Evolutionary conservation across 2,888 invertebrate genomes (phyloP), one percentile per base, ranked within the genome.

Genomic region (Hedya salicella): DNA sequence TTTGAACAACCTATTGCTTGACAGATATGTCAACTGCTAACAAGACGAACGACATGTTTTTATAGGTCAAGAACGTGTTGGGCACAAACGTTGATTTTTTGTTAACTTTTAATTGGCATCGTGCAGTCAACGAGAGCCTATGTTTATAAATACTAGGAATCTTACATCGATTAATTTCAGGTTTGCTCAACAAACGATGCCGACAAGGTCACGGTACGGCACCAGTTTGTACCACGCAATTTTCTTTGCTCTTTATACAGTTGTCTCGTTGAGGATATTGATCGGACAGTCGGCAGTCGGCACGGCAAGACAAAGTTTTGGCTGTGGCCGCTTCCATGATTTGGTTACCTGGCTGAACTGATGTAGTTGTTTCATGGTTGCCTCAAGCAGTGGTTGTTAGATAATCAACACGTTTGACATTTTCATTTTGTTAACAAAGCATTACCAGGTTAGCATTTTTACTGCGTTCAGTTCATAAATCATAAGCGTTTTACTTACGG

Each of bases 191-290:
- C 75, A 81, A 83, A 81, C 78, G 80, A 83, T 79, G 81, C 62
- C 39, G 71, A 70, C 87, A 91, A 90, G 91, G 91, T 87, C 87
- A 84, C 71, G 81, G 86, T 86, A 83, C 82, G 82, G 91, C 91
- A 89, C 91, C 91, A 89, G 88, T 75, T 83, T 75, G 91, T 91
- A 88, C 91, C 91, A 90, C 75, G 88, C 83, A 78, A 82, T 78
- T 80, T 71, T 72, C 70, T 80, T 81, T 83, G 75, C 79, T 81
- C 79, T 82, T 81, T 80, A 78, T 76, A 75, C 77, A 72, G 76
- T 81, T 80, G 79, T 80, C 73, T 77, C 69, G 76, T 73, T 70
- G 68, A 67, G 74, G 68, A 62, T 74, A 76, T 75, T 70, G 74
- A 75, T 76, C 65, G 50, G 53, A 69, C 66, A 66, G 66, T 70